Evolutionary conservation across 2,888 invertebrate genomes (phyloP), one percentile per base, ranked within the genome.

Genomic region (Melanostoma scalare): DNA sequence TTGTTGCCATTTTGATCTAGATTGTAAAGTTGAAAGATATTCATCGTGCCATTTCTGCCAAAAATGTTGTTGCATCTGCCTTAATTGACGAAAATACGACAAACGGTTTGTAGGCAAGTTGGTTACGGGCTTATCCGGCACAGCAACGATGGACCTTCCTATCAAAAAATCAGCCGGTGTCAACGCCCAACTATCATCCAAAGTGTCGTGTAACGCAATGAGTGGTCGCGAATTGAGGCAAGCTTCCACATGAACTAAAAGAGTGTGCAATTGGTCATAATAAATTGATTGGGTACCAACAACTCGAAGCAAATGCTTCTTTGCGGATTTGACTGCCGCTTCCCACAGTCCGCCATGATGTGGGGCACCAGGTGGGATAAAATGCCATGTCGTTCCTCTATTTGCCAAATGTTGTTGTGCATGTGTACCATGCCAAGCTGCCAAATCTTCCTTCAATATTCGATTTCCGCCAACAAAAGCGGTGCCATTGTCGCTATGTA

Each of bases 401-500:
- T 20, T 20, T 20, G 20, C 20, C 20, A 20, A 20, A 20, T 20
- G 20, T 20, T 20, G 20, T 20, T 20, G 20, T 20, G 20, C 20
- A 20, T 20, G 20, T 20, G 20, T 20, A 20, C 20, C 20, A 20
- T 20, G 20, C 20, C 20, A 20, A 20, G 20, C 20, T 20, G 20
- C 20, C 20, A 20, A 20, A 20, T 20, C 20, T 20, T 20, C 20
- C 20, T 20, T 20, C 20, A 20, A 20, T 20, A 20, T 20, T 20
- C 20, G 20, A 20, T 20, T 20, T 20, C 20, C 20, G 20, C 33
- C 33, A 3, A 35, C n/a, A 5, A 53, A 53, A 4, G 33, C n/a
- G 3, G 58, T 67, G 38, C 73, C 65, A 74, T 74, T 72, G 31
- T 72, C 53, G 46, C 61, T 72, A n/a, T 72, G 53, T 4, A 61